Conservation (phyloP, 2,113 vertebrate species). For the Rhynchomys soricoides region DNA sequence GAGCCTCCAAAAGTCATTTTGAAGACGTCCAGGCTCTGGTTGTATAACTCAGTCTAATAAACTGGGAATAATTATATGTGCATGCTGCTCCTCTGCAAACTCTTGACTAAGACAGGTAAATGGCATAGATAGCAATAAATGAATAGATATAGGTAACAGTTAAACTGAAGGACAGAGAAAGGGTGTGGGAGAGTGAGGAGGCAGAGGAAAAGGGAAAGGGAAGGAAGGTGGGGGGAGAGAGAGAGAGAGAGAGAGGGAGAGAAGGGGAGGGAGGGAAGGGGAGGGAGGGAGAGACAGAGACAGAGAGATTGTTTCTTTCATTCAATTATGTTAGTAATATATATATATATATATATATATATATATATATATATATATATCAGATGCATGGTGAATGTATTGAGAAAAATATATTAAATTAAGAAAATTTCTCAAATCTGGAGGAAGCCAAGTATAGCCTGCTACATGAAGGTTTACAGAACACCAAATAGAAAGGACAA, state of each 20-base stretch:
- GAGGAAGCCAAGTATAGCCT: neutral
- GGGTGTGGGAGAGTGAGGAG: too few species aligned
- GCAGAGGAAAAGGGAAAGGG: too few species aligned
- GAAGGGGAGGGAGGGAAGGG: too few species aligned
- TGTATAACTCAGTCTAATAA: neutral
- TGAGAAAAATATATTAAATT: neutral
- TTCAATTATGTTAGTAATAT: neutral
- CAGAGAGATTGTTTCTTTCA: neutral
- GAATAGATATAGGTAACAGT: neutral
- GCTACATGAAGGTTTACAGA: neutral
- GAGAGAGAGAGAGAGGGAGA: too few species aligned
- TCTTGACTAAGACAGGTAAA: neutral
- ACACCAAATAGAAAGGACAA: neutral
- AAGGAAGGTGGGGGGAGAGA: too few species aligned
- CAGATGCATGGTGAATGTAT: neutral
- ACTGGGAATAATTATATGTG: neutral
- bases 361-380: neutral
- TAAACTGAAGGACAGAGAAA: neutral
- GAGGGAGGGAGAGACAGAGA: neutral
- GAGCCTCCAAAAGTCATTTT: neutral
- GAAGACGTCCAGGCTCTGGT: too few species aligned
- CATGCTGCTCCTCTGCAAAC: neutral
- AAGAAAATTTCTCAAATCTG: neutral
- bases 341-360: neutral
- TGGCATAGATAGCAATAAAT: neutral